Evolutionary conservation across 2,113 vertebrate genomes (phyloP).

Genomic region (Circaetus gallicus): DNA sequence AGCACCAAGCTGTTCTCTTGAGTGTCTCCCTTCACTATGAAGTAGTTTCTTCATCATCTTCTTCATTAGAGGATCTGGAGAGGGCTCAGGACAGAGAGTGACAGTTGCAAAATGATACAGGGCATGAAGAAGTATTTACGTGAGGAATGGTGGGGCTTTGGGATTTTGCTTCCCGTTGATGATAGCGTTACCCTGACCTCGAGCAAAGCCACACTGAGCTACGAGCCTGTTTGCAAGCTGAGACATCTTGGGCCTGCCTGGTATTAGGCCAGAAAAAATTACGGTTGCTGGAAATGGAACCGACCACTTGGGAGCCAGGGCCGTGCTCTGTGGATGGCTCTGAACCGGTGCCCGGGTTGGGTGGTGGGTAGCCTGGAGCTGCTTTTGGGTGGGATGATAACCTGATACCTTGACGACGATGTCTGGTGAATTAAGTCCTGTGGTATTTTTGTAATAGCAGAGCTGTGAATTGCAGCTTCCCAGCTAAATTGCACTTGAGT

Average conservation of each 20-base stretch:
- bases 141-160: not conserved
- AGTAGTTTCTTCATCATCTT: not conserved
- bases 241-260: not conserved
- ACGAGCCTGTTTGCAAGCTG: not conserved
- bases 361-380: not conserved
- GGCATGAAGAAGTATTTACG: not conserved
- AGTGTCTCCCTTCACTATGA: not conserved
- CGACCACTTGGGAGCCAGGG: not conserved
- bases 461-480: conserved; percentile 29
- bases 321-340: not conserved
- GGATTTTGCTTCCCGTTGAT: not conserved
- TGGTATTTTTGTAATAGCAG: conserved; percentile 48
- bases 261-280: not conserved
- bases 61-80: not conserved
- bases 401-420: not conserved
- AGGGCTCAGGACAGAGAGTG: not conserved
- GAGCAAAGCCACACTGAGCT: not conserved
- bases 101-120: not conserved
- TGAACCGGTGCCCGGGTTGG: not conserved
- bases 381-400: not conserved
- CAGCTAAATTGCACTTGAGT: conserved; percentile 56
- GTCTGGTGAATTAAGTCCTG: not conserved
- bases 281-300: not conserved
- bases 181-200: not conserved
- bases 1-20: not conserved